Conservation (phyloP, 2,797 vertebrate genomes). For the Pitangus sulphuratus region DNA sequence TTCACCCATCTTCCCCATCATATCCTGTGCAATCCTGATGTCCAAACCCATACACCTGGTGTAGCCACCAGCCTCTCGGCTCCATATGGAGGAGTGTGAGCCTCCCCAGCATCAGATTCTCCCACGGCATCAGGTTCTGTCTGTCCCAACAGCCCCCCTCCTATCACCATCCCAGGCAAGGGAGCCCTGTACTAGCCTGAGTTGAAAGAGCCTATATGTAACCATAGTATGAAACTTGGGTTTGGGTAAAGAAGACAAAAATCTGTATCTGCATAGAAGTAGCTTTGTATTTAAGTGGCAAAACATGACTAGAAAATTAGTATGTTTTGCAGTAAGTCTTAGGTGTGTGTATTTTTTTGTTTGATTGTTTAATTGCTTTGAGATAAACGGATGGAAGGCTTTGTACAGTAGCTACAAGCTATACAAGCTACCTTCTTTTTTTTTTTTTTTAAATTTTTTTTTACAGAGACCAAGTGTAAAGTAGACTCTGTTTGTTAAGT, state of each 20-base stretch:
- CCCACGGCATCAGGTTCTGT: accelerated
- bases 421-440: no score
- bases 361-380: background rate
- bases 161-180: background rate
- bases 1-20: background rate
- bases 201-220: background rate
- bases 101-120: background rate
- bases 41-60: background rate
- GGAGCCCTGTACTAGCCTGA: background rate
- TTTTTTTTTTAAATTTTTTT: background rate
- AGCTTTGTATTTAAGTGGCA: background rate
- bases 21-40: accelerated
- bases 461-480: background rate
- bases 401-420: background rate
- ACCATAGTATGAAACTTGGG: background rate
- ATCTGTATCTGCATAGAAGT: background rate
- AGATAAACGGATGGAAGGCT: background rate
- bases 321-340: background rate
- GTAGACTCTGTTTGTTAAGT: background rate
- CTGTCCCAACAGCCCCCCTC: background rate
- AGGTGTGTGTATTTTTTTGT: background rate
- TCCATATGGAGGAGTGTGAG: accelerated
- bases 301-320: background rate
- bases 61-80: background rate
- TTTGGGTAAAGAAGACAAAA: background rate